phyloP scores from a whole-genome alignment of 2,888 invertebrate species.

The Heliconius ismenius region DNA sequence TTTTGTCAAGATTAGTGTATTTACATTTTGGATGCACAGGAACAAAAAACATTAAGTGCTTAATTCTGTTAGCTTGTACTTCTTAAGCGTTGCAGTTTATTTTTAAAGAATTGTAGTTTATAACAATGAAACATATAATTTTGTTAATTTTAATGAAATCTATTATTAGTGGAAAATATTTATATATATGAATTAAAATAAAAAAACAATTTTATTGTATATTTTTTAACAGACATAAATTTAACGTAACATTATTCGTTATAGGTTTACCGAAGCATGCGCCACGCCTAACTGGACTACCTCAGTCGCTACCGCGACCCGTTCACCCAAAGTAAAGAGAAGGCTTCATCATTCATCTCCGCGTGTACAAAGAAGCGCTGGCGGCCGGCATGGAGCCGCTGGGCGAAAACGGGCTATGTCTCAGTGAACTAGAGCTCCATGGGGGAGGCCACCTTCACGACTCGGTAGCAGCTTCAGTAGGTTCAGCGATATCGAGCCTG shows the following conservation, averaged over 20 bases:
- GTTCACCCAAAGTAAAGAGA: slow-evolving; percentile 50
- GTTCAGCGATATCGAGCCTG: slow-evolving; percentile 80
- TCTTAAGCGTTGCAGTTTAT: not conserved
- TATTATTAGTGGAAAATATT: no score
- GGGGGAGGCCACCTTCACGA: slow-evolving; percentile 77
- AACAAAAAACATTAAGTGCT: not conserved
- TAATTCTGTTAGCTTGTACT: not conserved
- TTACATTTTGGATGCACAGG: no score
- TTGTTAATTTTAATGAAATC: no score
- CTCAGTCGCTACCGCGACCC: slow-evolving; percentile 49
- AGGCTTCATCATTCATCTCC: slow-evolving; percentile 79
- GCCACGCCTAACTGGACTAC: slow-evolving; percentile 18
- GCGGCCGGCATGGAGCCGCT: slow-evolving; percentile 87
- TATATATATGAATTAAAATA: no score
- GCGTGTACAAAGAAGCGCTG: slow-evolving; percentile 82
- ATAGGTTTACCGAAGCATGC: slow-evolving; percentile 43
- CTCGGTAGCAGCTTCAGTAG: slow-evolving; percentile 78
- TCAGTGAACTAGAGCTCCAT: slow-evolving; percentile 86
- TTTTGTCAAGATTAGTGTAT: no score
- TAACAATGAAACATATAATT: not conserved
- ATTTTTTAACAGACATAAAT: not conserved
- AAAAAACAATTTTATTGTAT: not conserved
- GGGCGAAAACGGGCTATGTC: slow-evolving; percentile 86
- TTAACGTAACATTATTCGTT: slow-evolving; percentile 11
- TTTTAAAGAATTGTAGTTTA: not conserved